Base-by-base conservation (phyloP, 2,113 vertebrate genomes). In the Apeltes quadracus region DNA sequence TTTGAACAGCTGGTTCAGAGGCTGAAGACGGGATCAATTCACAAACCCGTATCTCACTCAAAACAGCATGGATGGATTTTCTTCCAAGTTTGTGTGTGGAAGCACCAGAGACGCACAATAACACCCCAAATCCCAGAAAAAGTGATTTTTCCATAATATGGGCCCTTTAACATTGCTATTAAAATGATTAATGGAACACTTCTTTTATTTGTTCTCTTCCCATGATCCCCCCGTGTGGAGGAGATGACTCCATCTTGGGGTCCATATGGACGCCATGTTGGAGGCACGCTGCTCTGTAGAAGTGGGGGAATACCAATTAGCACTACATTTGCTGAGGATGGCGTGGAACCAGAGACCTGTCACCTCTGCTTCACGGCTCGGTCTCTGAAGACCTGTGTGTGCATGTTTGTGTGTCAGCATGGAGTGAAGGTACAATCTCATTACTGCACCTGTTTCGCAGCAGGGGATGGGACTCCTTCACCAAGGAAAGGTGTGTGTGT, bases 281-380 rank as follows among this genome's bases (percentile, higher is more conserved):
- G 78, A 84, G 79, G 62, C 75, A 79, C 61, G 59, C 79, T 86
- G 79, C 72, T 84, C 75, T 29, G 66, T 67, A 79, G 82, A 82
- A 87, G 83, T 78, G 84, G 83, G 76, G 84, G 70, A 84, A 88
- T 70, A 72, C 81, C 90, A 93, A 93, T 94, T 93, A 93, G 91
- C 81, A 14, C 74, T 83, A 79, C 85, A 87, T 89, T 91, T 85
- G 86, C 90, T 86, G 81, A 81, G 61, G 84, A 88, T 93, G 90
- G 90, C 90, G 82, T 75, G 23, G 69, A 85, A 90, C 90, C 90
- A 91, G 81, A 71, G 86, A 86, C 84, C 88, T 83, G 87, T 89
- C 92, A 92, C 89, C 91, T 84, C 79, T 59, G 87, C 71, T 86
- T 87, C 89, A 87, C 85, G 68, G 78, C 84, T 88, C 78, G 79